Conservation (phyloP, 2,888 invertebrate genomes). For the Phalangium opilio region DNA sequence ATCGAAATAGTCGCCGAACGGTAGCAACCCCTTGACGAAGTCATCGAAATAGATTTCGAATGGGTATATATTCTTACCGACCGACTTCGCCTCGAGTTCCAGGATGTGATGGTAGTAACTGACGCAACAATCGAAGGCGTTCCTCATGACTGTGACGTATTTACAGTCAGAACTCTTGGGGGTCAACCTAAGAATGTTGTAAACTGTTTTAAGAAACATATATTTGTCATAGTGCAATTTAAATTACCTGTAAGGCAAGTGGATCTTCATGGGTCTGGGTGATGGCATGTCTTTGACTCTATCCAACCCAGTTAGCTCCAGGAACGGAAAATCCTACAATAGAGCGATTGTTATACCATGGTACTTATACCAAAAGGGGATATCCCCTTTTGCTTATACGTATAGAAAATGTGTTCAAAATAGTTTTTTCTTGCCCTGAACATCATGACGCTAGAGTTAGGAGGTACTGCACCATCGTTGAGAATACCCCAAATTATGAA, state of each 20-base stretch:
- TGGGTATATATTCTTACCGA: conserved; percentile 5
- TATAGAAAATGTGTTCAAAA: too few species aligned
- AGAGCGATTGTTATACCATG: too few species aligned
- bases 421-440: neutral
- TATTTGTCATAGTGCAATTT: too few species aligned
- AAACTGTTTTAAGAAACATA: too few species aligned
- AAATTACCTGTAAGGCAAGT: conserved; percentile 10
- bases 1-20: conserved; percentile 18
- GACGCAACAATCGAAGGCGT: conserved; percentile 34
- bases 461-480: conserved; percentile 11
- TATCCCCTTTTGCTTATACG: too few species aligned
- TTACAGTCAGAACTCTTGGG: conserved; percentile 13
- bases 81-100: neutral
- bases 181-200: neutral
- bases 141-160: conserved; percentile 32
- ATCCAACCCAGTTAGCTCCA: conserved; percentile 8
- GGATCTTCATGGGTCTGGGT: conserved; percentile 14
- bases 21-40: conserved; percentile 28
- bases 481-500: conserved; percentile 16
- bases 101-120: conserved; percentile 30
- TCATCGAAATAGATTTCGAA: conserved; percentile 30
- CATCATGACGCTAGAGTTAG: conserved; percentile 12
- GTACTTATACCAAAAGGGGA: too few species aligned
- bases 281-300: conserved; percentile 4
- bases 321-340: conserved; percentile 9